Percentiles rank a stretch among this genome's conserved stretches.
phyloP scores from a whole-genome alignment of 2,888 invertebrate genomes.

The Pyrochroa serraticornis region DNA sequence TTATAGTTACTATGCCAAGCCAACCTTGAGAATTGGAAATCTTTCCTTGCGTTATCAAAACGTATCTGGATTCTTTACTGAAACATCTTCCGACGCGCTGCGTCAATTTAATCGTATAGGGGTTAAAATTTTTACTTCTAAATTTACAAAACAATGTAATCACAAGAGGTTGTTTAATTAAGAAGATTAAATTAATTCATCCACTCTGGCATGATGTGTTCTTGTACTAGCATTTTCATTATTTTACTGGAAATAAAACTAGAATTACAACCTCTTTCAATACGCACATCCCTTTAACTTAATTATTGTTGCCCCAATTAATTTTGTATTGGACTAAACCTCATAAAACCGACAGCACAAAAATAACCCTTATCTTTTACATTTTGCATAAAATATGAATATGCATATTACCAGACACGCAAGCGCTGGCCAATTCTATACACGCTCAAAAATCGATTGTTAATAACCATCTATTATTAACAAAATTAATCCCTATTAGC shows the following conservation, averaged over 20 bases:
- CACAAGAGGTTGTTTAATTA: conserved; percentile 30
- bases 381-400: conserved; percentile 8
- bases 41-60: too few species aligned
- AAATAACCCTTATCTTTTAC: conserved; percentile 11
- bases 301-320: conserved; percentile 23
- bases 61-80: too few species aligned
- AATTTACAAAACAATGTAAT: conserved; percentile 29
- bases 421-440: conserved; percentile 6
- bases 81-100: conserved; percentile 19
- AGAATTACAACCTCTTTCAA: conserved; percentile 1
- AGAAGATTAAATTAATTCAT: conserved; percentile 29
- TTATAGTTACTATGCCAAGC: conserved; percentile 2
- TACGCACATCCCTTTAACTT: conserved; percentile 11
- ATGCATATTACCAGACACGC: conserved; percentile 9
- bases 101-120: conserved; percentile 28
- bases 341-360: conserved; percentile 16
- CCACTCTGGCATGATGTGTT: too few species aligned
- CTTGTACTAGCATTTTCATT: conserved; percentile 23
- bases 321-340: conserved; percentile 21
- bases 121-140: conserved; percentile 30
- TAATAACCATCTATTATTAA: conserved; percentile 15
- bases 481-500: conserved; percentile 4
- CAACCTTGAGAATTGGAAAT: conserved; percentile 5
- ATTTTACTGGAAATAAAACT: conserved; percentile 4
- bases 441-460: conserved; percentile 16